A percentile compares a stretch with the other conserved stretches of the same genome.
These are phyloP conservation scores for Ammodramus savannarum DNA, from an alignment of 2,113 vertebrate genomes.

Conservation along the genomic window DNA sequence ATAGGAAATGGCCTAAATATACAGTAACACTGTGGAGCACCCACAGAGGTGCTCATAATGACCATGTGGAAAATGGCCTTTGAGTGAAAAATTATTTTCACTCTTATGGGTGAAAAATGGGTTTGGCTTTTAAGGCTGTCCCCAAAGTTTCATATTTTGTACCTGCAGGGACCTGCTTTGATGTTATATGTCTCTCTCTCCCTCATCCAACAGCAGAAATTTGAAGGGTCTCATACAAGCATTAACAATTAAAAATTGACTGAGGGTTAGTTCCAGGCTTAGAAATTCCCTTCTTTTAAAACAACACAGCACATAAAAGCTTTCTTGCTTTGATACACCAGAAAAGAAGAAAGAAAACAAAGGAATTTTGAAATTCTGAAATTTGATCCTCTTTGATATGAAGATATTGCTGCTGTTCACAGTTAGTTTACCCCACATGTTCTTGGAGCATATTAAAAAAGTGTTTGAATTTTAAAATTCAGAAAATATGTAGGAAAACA, in stretches of 20 bases:
- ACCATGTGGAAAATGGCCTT: not conserved
- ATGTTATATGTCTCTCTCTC: not conserved
- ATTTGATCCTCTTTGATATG: not conserved
- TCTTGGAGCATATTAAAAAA: not conserved
- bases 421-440: not conserved
- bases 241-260: not conserved
- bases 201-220: not conserved
- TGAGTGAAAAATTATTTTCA: not conserved
- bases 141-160: not conserved
- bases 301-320: not conserved
- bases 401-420: not conserved
- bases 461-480: not conserved
- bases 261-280: not conserved
- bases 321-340: not conserved
- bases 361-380: not conserved
- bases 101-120: not conserved
- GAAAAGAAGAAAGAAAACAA: not conserved
- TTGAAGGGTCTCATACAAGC: not conserved
- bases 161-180: not conserved
- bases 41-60: not conserved
- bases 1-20: not conserved
- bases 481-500: not conserved
- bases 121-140: not conserved
- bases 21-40: not conserved
- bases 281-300: not conserved